Percentiles rank a stretch among this genome's conserved stretches.
Conservation (phyloP, 2,113 vertebrate species). For the Tricholaema leucomelas region DNA sequence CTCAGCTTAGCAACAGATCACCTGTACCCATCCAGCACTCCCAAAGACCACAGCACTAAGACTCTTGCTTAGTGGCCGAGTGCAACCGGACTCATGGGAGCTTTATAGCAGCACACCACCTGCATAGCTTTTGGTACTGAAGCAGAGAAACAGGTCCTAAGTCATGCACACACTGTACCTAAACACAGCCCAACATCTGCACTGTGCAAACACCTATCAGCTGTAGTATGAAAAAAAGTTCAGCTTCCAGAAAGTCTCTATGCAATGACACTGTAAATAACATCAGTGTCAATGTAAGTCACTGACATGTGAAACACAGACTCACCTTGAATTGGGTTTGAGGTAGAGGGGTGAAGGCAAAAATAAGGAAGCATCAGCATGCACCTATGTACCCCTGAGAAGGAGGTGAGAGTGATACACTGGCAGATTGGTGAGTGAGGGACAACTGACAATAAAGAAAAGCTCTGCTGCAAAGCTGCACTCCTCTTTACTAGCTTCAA, state of each 20-base stretch:
- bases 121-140: background rate
- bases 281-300: rapidly evolving
- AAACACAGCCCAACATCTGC: background rate
- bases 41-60: background rate
- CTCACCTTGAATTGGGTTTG: background rate
- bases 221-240: background rate
- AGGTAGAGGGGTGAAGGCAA: background rate
- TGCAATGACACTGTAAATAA: background rate
- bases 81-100: background rate
- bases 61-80: background rate
- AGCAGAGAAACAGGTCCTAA: background rate
- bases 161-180: background rate
- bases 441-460: background rate
- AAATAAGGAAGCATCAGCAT: background rate
- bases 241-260: background rate
- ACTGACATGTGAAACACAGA: background rate
- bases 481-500: background rate
- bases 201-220: background rate
- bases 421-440: background rate
- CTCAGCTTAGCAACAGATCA: background rate
- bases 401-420: background rate
- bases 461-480: background rate
- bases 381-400: background rate
- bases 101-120: background rate
- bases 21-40: background rate